These are phyloP conservation scores for Salminus brasiliensis DNA, from an alignment of 2,113 vertebrate species.

Conservation along the genomic window DNA sequence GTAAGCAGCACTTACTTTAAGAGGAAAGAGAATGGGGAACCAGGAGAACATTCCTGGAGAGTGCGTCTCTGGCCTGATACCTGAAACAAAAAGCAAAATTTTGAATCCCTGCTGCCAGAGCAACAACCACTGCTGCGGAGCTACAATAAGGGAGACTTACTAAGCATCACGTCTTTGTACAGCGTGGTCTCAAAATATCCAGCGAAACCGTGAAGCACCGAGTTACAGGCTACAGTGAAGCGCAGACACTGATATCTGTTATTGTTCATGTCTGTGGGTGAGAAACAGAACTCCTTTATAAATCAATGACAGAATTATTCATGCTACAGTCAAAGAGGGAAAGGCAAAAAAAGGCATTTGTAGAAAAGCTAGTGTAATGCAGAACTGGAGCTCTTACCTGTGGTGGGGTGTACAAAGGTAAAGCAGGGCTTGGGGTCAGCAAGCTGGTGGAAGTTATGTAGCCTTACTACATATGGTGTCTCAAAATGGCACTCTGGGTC, in stretches of 20 bases:
- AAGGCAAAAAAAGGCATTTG: background rate
- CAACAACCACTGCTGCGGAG: background rate
- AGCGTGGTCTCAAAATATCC: slow-evolving; percentile 92
- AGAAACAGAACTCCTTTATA: slow-evolving; percentile 14
- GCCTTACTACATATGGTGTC: slow-evolving; percentile 90
- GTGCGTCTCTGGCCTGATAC: slow-evolving; percentile 91
- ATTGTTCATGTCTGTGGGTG: slow-evolving; percentile 82
- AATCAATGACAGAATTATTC: no score
- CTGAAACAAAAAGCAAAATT: slow-evolving; percentile 62
- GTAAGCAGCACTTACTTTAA: slow-evolving; percentile 80
- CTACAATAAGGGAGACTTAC: slow-evolving; percentile 70
- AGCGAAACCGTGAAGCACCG: slow-evolving; percentile 91
- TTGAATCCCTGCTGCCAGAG: background rate
- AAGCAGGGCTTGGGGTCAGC: slow-evolving; percentile 88
- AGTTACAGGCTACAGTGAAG: slow-evolving; percentile 83
- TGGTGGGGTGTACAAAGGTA: slow-evolving; percentile 86
- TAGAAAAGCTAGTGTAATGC: background rate
- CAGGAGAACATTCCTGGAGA: slow-evolving; percentile 97
- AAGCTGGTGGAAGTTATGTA: slow-evolving; percentile 93
- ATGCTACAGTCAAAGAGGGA: no score
- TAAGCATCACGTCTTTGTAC: slow-evolving; percentile 88
- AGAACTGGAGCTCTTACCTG: slow-evolving; percentile 9
- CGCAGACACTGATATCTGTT: slow-evolving; percentile 87
- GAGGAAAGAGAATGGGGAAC: slow-evolving; percentile 93
- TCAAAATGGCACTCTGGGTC: slow-evolving; percentile 89